These are phyloP conservation scores for Dysdera silvatica DNA, from an alignment of 1,140 invertebrate genomes.

Conservation along the genomic window DNA sequence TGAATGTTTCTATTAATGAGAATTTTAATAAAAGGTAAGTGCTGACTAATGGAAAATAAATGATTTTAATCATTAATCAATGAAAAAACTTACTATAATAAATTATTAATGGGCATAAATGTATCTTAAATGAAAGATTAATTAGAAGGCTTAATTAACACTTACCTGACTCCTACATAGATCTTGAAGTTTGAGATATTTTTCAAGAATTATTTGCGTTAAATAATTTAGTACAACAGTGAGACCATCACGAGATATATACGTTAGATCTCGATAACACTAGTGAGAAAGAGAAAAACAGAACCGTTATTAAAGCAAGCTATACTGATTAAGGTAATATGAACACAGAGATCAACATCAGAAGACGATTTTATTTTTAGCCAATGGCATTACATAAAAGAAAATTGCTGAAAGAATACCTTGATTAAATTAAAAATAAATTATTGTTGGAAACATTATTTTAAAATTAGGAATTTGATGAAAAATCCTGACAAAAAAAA, in stretches of 20 bases:
- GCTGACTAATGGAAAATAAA: too few species aligned
- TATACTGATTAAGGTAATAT: not conserved
- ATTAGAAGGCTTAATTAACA: not conserved
- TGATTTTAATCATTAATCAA: too few species aligned
- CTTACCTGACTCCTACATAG: constrained; percentile 60
- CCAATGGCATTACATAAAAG: not conserved
- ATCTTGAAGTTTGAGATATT: constrained; percentile 78
- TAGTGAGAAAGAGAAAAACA: constrained; percentile 48
- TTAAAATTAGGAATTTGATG: too few species aligned
- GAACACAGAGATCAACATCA: not conserved
- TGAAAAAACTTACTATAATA: constrained; percentile 10
- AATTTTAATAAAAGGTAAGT: too few species aligned
- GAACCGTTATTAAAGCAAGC: not conserved
- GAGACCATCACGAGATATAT: constrained; percentile 81
- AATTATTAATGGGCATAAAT: constrained; percentile 2
- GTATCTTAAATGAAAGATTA: not conserved
- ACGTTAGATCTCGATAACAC: constrained; percentile 82
- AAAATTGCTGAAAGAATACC: too few species aligned
- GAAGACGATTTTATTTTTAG: not conserved
- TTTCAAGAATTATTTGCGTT: constrained; percentile 75
- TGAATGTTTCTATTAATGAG: too few species aligned
- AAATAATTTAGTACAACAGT: constrained; percentile 67
- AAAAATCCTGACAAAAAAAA: too few species aligned
- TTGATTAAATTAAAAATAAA: not conserved
- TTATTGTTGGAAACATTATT: too few species aligned